Conservation (phyloP, 2,888 invertebrate genomes). For the Cerceris ruficornis region DNA sequence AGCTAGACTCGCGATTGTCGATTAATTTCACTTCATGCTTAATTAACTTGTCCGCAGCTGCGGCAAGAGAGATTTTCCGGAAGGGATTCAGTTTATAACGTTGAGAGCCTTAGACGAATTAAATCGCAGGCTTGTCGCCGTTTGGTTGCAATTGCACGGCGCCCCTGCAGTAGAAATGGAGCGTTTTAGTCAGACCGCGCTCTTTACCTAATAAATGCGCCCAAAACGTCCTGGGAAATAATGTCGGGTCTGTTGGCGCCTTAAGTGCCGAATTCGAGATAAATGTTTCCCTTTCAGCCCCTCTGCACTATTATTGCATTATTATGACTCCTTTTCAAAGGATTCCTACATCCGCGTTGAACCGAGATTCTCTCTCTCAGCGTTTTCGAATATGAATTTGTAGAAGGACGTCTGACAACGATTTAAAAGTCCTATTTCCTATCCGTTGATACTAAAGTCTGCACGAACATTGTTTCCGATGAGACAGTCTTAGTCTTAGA, state of each 20-base stretch:
- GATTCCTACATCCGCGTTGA: not conserved
- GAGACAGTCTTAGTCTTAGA: no score
- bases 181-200: constrained; percentile 13
- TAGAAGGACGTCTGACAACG: not conserved
- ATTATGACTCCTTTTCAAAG: not conserved
- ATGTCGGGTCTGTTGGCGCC: not conserved
- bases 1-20: no score
- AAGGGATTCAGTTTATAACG: not conserved
- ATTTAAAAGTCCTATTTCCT: not conserved
- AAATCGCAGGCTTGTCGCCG: not conserved
- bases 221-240: not conserved
- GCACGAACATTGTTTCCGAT: no score
- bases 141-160: not conserved
- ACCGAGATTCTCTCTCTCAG: no score
- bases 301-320: not conserved
- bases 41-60: not conserved
- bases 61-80: not conserved
- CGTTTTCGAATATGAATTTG: no score
- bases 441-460: not conserved
- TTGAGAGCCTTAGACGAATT: not conserved
- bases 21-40: not conserved
- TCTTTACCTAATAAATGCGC: not conserved
- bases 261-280: no score
- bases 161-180: constrained; percentile 10
- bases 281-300: not conserved